Evolutionary conservation across 2,888 invertebrate genomes (phyloP), one percentile per base, ranked within the genome.

Genomic region (Lacanobia wlatinum): DNA sequence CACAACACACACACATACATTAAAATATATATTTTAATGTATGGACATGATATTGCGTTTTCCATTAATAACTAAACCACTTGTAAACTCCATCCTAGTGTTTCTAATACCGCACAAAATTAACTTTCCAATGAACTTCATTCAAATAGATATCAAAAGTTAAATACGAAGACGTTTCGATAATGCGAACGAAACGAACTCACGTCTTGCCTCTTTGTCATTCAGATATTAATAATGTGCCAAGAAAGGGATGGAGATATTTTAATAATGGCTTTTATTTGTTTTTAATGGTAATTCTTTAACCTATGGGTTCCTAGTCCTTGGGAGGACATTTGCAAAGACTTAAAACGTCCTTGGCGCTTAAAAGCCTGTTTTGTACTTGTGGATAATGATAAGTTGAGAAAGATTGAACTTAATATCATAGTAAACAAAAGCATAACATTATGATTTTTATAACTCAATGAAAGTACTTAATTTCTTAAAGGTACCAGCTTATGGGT

Each of bases 191-290:
- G 61, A 62, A 68, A 70, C 61, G 70, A 75, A 75, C 79, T 82
- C 76, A 76, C 73, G 80, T 76, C 64, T 64, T 56, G 67, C 40
- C 67, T 61, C 66, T 76, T 53, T 61, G 69, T 80, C 65, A 75
- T 53, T 61, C 67, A 55, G 60, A 74, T 76, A 74, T 80, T 82
- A 73, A 76, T 76, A 71, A 76, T 67, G 50, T 68, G 63, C 62
- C 56, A 40, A 68, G 71, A 55, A 67, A 80, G 59, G 69, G 65
- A 69, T 34, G 50, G 55, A 21, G 46, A 71, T 48, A 58, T 76
- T 65, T 58, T 71, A 68, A 71, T 80, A 66, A 80, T 28, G 38
- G 8, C 12, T 38, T 68, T 62, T 55, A 71, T 76, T 65, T 70
- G 43, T 62, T 76, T 71, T 76, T 38, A 68, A 62, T 76, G 56